phyloP scores from a whole-genome alignment of 2,797 vertebrate genomes.

The Staurois parvus region DNA sequence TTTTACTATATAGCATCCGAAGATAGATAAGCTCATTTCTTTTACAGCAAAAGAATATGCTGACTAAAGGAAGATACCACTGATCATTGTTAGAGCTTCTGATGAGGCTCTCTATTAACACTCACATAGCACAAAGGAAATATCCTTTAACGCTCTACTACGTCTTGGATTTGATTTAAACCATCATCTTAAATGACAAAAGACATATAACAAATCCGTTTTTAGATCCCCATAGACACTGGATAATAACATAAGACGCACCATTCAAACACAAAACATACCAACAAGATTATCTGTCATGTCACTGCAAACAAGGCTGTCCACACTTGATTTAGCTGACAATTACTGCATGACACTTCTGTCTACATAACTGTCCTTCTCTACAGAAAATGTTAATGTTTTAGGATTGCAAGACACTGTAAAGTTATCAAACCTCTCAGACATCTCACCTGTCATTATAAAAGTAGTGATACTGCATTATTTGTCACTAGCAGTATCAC shows the following conservation, averaged over 20 bases:
- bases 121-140: neutral
- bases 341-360: neutral
- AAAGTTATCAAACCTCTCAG: neutral
- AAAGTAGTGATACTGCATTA: neutral
- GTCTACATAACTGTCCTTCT: neutral
- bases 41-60: no score
- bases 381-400: neutral
- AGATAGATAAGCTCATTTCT: no score
- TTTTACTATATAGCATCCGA: no score
- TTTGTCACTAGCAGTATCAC: neutral
- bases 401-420: neutral
- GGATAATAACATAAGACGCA: neutral
- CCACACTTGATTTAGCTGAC: neutral
- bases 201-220: neutral
- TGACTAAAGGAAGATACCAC: no score
- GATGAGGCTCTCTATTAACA: neutral
- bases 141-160: neutral
- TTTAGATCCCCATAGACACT: neutral
- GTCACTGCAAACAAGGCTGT: neutral
- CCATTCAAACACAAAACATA: neutral
- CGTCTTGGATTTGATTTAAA: neutral
- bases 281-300: neutral
- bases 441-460: neutral
- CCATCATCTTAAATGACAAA: neutral
- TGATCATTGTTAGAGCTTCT: no score